Base-by-base conservation (phyloP, 2,888 invertebrate genomes). In the Lasioglossum marginatum region DNA sequence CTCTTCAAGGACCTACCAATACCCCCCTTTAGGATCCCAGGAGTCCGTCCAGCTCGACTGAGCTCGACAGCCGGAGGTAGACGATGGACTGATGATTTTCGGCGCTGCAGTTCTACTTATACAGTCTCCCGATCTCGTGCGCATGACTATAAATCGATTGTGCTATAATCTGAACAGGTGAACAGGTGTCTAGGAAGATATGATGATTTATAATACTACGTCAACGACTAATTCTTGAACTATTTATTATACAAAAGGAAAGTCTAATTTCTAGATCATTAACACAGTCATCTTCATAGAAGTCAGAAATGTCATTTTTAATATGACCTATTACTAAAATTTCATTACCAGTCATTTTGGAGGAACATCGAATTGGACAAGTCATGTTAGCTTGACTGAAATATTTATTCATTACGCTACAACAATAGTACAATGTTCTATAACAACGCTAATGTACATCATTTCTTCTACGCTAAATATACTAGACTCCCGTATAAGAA, bases 361-460 rank as follows among this genome's bases (percentile, higher is more conserved):
- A n/a, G 40, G 40, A 4, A 12, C n/a, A n/a, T 70, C 5, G n/a
- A 34, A 6, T 4, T 12, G 40, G 40, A 12, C 12, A 23, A 23
- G 37, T n/a, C 45, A n/a, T 8, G 23, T 52, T 60, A 40, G 27
- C 34, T 57, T 45, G 37, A 57, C 79, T 88, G 34, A 81, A 85
- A 85, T 91, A 87, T 87, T 89, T 88, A 90, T 89, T 89, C 81
- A 85, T 81, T 83, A 88, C 48, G 40, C 79, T 88, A 79, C 79
- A 87, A 83, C 81, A 86, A 82, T 79, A 27, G 71, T 83, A 86
- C 66, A 83, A 82, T 75, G 81, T 52, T 82, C 81, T 83, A 84
- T 81, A 86, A 89, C 79, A 87, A 77, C 72, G 6, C 79, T 71
- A 72, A 80, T 57, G 82, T 80, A 86, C 73, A 70, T 77, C 40